These are phyloP conservation scores for Beris chalybata DNA, from an alignment of 2,888 invertebrate genomes.

Conservation along the genomic window DNA sequence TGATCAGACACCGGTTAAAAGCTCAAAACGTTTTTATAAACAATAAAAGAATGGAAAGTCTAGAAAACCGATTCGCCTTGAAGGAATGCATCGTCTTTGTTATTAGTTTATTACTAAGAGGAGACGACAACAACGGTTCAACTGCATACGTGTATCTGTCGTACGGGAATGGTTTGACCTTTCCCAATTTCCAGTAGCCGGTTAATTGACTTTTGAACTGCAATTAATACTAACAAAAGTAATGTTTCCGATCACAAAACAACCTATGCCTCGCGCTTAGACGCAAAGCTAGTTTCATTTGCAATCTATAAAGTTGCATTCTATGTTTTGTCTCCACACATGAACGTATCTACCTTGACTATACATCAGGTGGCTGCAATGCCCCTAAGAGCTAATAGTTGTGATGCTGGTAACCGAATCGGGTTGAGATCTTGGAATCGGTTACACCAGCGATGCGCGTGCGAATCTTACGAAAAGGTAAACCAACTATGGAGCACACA, in stretches of 20 bases:
- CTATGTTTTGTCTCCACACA: too few species aligned
- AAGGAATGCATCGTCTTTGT: neutral
- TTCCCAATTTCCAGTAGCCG: conserved; percentile 20
- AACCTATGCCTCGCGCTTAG: neutral
- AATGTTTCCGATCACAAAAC: neutral
- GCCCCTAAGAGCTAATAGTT: too few species aligned
- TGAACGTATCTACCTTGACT: too few species aligned
- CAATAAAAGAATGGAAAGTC: neutral
- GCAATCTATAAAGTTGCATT: too few species aligned
- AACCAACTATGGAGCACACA: too few species aligned
- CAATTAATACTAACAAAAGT: conserved; percentile 13
- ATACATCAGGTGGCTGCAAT: too few species aligned
- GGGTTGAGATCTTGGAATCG: too few species aligned
- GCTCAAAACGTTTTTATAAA: too few species aligned
- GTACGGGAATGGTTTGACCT: conserved; percentile 10
- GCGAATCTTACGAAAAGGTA: too few species aligned
- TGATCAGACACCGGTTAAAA: too few species aligned
- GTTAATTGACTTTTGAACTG: conserved; percentile 24
- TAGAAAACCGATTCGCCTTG: conserved; percentile 13
- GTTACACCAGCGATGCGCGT: too few species aligned
- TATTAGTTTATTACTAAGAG: conserved; percentile 12
- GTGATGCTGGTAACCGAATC: too few species aligned
- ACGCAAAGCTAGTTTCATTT: conserved; percentile 8
- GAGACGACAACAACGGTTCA: conserved; percentile 6
- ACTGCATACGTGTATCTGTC: neutral